phyloP scores from a whole-genome alignment of 2,113 vertebrate species.

The Dryoscopus gambensis region DNA sequence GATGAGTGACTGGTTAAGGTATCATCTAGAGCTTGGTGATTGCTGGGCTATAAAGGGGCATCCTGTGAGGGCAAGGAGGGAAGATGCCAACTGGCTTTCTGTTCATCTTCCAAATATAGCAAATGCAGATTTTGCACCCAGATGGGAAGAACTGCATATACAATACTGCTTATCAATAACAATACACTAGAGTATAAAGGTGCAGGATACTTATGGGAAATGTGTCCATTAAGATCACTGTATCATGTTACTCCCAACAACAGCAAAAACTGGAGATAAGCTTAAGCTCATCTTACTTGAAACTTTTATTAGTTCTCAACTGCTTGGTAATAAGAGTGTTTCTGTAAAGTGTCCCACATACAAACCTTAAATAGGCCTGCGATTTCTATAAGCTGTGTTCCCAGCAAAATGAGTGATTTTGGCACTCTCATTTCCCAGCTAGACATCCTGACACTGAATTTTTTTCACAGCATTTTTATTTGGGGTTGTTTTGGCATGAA shows the following conservation, averaged over 20 bases:
- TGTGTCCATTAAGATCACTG: not conserved
- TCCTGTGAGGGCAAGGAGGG: not conserved
- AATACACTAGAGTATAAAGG: not conserved
- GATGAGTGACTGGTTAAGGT: conserved; percentile 23
- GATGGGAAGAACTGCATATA: not conserved
- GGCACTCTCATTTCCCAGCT: not conserved
- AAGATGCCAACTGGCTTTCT: not conserved
- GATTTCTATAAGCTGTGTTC: not conserved
- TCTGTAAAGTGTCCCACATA: not conserved
- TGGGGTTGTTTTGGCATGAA: conserved; percentile 9
- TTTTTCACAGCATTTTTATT: conserved; percentile 3
- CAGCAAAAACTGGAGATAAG: not conserved
- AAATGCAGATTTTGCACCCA: not conserved
- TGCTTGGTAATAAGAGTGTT: not conserved
- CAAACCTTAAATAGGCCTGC: not conserved
- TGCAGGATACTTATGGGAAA: not conserved
- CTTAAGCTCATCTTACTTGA: not conserved
- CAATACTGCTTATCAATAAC: not conserved
- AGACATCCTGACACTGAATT: not conserved
- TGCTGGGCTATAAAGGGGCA: conserved; percentile 13
- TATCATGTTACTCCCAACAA: not conserved
- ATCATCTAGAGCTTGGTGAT: not conserved
- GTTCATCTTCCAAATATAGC: conserved; percentile 29
- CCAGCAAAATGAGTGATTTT: not conserved
- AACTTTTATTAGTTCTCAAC: not conserved